A percentile compares a stretch with the other conserved stretches of the same genome.
phyloP scores from a whole-genome alignment of 1,140 invertebrate species.

The Ylistrum balloti region DNA sequence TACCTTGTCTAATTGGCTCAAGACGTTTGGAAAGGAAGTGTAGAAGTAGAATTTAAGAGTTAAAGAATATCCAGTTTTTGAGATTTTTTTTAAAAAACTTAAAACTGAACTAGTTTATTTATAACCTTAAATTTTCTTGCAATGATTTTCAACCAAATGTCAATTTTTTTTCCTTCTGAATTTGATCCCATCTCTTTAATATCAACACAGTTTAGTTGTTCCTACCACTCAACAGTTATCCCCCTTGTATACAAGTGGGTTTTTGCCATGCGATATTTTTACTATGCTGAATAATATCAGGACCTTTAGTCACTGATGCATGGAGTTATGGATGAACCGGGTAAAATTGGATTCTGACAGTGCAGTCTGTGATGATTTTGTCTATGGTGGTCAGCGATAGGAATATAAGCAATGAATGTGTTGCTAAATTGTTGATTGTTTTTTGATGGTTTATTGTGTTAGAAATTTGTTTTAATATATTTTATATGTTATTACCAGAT shows the following conservation, averaged over 20 bases:
- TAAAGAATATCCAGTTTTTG: no score
- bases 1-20: not conserved
- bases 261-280: not conserved
- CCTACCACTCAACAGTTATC: not conserved
- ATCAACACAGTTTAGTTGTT: no score
- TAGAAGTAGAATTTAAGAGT: no score
- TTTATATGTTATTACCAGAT: not conserved
- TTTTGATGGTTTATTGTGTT: not conserved
- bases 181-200: no score
- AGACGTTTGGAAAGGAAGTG: not conserved
- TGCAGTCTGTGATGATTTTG: not conserved
- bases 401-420: not conserved
- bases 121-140: no score
- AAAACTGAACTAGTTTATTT: no score
- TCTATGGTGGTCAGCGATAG: not conserved
- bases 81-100: no score
- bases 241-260: not conserved
- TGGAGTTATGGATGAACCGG: not conserved
- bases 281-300: not conserved
- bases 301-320: not conserved
- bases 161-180: no score
- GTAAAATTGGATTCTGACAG: not conserved
- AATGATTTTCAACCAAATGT: no score
- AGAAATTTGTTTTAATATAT: slow-evolving; percentile 19
- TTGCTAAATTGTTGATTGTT: slow-evolving; percentile 8